A percentile compares a stretch with the other conserved stretches of the same genome.
These are phyloP conservation scores for Callipepla californica DNA, from an alignment of 2,113 vertebrate species.

Conservation along the genomic window DNA sequence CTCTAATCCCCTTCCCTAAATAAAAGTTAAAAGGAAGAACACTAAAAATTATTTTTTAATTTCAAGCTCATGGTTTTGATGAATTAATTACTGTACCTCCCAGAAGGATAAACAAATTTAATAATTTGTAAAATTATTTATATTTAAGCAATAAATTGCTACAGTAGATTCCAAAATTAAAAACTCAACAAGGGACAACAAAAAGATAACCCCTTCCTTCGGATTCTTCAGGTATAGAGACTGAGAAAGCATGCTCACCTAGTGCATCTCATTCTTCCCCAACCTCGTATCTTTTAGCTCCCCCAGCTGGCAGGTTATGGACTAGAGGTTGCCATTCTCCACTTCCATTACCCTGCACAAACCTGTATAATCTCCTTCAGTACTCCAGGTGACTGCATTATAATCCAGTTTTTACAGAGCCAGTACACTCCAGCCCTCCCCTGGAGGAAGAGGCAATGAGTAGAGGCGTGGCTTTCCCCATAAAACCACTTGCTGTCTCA, in stretches of 20 bases:
- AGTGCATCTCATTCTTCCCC: not conserved
- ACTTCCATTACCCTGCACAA: not conserved
- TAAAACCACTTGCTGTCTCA: not conserved
- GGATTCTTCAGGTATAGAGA: not conserved
- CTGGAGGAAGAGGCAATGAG: not conserved
- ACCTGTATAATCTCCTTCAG: not conserved
- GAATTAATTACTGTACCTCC: not conserved
- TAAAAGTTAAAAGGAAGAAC: not conserved
- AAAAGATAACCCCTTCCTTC: too few relatives aligned
- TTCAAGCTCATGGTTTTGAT: not conserved
- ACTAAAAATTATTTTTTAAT: too few relatives aligned
- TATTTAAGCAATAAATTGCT: not conserved
- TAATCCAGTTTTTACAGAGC: not conserved
- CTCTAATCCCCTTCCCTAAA: not conserved
- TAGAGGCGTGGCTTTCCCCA: not conserved
- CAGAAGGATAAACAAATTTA: not conserved
- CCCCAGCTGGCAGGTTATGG: not conserved
- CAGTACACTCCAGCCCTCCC: not conserved
- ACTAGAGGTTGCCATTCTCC: not conserved
- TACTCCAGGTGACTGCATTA: not conserved
- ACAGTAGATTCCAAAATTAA: not conserved
- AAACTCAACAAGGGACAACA: not conserved
- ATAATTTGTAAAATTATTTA: not conserved
- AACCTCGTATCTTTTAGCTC: not conserved
- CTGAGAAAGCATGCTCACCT: not conserved